These are phyloP conservation scores for Scrobipalpa costella DNA, from an alignment of 2,888 invertebrate genomes.

Conservation along the genomic window DNA sequence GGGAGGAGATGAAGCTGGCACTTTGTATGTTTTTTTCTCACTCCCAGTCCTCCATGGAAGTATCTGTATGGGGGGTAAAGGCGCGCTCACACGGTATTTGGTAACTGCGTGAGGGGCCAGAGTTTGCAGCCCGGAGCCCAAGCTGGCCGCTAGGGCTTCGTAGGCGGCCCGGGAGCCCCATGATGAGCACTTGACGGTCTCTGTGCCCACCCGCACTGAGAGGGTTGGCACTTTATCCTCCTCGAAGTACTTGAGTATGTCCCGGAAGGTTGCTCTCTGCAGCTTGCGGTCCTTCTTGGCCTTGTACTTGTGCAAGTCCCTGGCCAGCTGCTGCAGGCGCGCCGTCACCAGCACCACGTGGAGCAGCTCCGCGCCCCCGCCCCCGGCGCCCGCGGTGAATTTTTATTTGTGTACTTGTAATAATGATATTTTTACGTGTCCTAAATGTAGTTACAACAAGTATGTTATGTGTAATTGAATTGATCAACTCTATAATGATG, in stretches of 20 bases:
- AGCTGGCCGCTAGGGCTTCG: slow-evolving; percentile 86
- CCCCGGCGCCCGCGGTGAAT: too few species aligned
- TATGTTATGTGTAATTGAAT: too few species aligned
- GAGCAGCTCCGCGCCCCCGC: too few species aligned
- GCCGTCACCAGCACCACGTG: slow-evolving; percentile 52
- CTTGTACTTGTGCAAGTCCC: slow-evolving; percentile 95
- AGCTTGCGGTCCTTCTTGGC: slow-evolving; percentile 97
- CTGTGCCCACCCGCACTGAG: slow-evolving; percentile 87
- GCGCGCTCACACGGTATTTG: too few species aligned
- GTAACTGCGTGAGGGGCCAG: slow-evolving; percentile 93
- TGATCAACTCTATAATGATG: too few species aligned
- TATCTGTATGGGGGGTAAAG: too few species aligned
- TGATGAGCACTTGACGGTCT: slow-evolving; percentile 85
- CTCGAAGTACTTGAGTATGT: slow-evolving; percentile 94
- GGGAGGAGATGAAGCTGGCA: too few species aligned
- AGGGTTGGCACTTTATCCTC: slow-evolving; percentile 80
- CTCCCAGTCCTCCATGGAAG: too few species aligned
- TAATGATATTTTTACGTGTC: too few species aligned
- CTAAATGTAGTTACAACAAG: too few species aligned
- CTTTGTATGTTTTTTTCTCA: too few species aligned
- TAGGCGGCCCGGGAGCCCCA: slow-evolving; percentile 92
- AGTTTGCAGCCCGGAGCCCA: slow-evolving; percentile 85
- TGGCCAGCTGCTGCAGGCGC: slow-evolving; percentile 89
- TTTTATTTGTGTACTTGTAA: too few species aligned
- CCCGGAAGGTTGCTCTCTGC: slow-evolving; percentile 96